A percentile compares a stretch with the other conserved stretches of the same genome.
Evolutionary conservation across 1,140 invertebrate species (phyloP).

Genomic region (Lepidurus couesii): DNA sequence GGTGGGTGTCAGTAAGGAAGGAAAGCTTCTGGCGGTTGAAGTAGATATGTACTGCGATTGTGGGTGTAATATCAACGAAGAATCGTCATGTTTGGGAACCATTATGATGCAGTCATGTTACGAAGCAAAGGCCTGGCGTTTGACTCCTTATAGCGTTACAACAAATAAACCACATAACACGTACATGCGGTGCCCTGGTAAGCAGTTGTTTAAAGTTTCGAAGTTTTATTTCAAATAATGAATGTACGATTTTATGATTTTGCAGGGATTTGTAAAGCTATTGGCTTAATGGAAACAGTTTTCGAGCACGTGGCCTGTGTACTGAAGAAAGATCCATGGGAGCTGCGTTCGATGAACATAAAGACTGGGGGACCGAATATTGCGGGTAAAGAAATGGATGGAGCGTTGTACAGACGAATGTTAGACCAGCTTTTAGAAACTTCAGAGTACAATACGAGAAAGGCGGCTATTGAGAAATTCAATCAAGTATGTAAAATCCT

Average conservation of each 20-base stretch:
- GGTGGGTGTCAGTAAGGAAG: slow-evolving; percentile 57
- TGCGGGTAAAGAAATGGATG: slow-evolving; percentile 40
- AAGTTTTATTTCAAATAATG: background rate
- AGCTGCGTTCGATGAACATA: slow-evolving; percentile 43
- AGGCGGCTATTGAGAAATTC: slow-evolving; percentile 28
- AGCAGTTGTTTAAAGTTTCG: slow-evolving; percentile 30
- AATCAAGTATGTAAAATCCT: slow-evolving; percentile 30
- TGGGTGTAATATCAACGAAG: slow-evolving; percentile 57
- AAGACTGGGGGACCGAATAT: slow-evolving; percentile 43
- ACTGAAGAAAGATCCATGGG: slow-evolving; percentile 59
- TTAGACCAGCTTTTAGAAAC: slow-evolving; percentile 32
- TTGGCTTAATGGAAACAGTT: slow-evolving; percentile 64
- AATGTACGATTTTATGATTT: background rate
- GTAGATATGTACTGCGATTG: slow-evolving; percentile 57
- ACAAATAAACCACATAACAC: slow-evolving; percentile 60
- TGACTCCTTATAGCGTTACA: slow-evolving; percentile 49
- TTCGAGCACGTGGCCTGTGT: slow-evolving; percentile 72
- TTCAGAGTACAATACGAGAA: slow-evolving; percentile 37
- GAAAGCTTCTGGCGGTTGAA: slow-evolving; percentile 61
- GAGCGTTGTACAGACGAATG: slow-evolving; percentile 26
- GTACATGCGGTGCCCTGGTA: slow-evolving; percentile 56
- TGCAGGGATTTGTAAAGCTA: slow-evolving; percentile 55
- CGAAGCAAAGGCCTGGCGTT: slow-evolving; percentile 50
- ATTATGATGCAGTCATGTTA: slow-evolving; percentile 55
- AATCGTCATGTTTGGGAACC: slow-evolving; percentile 42